phyloP scores from a whole-genome alignment of 2,113 vertebrate species.

The Psilopsiagon aurifrons region DNA sequence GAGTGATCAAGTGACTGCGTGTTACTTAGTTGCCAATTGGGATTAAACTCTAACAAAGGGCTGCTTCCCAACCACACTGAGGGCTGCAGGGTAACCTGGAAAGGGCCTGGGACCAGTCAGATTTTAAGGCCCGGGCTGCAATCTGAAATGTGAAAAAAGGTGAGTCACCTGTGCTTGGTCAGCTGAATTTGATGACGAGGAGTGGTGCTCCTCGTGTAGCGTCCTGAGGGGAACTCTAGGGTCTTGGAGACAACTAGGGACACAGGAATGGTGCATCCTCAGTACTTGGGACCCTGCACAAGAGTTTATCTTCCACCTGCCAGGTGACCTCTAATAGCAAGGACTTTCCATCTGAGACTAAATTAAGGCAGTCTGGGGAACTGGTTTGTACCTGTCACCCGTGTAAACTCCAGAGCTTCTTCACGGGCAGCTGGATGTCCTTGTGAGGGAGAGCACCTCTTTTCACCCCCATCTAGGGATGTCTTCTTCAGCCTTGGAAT shows the following conservation, averaged over 20 bases:
- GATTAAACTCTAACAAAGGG: neutral
- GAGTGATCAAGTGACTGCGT: neutral
- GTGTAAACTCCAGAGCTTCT: neutral
- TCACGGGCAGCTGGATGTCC: neutral
- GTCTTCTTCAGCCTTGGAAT: neutral
- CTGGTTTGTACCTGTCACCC: neutral
- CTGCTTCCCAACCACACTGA: neutral
- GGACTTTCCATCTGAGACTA: neutral
- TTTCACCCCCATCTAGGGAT: accelerated
- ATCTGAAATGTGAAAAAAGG: neutral
- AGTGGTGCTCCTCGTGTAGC: neutral
- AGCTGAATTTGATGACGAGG: too few relatives aligned
- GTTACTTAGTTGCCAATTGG: neutral
- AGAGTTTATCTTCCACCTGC: neutral
- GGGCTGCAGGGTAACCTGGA: neutral
- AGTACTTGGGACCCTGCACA: accelerated
- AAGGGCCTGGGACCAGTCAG: too few relatives aligned
- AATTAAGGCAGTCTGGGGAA: neutral
- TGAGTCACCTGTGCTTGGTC: too few relatives aligned
- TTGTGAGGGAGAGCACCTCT: too few relatives aligned
- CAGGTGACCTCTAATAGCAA: neutral
- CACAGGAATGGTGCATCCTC: too few relatives aligned
- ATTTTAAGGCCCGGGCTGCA: neutral
- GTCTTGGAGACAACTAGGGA: neutral
- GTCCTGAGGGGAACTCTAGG: neutral